Conservation (phyloP, 2,113 vertebrate genomes). For the Plectropomus leopardus region DNA sequence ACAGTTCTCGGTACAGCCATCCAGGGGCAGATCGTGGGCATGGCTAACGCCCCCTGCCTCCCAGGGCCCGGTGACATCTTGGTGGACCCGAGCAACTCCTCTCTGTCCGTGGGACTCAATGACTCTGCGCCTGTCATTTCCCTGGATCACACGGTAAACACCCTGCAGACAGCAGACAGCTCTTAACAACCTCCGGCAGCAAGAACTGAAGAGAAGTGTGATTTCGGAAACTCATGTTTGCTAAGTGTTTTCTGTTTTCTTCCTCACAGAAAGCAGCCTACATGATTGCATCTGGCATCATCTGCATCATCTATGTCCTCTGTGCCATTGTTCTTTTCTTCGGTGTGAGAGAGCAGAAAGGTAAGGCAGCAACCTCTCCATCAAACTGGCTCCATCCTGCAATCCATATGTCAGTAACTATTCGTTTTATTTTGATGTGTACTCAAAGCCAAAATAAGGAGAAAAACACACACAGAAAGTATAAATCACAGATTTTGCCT, state of each 20-base stretch:
- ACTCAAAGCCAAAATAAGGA: not conserved
- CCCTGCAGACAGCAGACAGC: no score
- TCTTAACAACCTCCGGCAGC: no score
- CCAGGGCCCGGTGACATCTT: constrained; percentile 45
- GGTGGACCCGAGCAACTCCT: constrained; percentile 35
- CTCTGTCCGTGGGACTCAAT: constrained; percentile 66
- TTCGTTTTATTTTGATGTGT: not conserved
- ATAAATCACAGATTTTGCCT: no score
- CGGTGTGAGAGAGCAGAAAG: constrained; percentile 91
- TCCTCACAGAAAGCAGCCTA: constrained; percentile 88
- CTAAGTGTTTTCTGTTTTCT: not conserved
- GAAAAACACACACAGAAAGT: no score
- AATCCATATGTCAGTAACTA: not conserved
- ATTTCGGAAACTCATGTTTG: not conserved
- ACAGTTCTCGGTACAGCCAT: constrained; percentile 93
- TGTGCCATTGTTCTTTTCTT: constrained; percentile 89
- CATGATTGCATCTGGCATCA: constrained; percentile 92
- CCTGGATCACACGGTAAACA: constrained; percentile 88
- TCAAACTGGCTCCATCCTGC: not conserved
- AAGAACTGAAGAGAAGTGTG: not conserved
- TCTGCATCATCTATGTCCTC: constrained; percentile 90
- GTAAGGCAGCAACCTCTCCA: constrained; percentile 76
- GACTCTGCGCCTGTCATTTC: constrained; percentile 73
- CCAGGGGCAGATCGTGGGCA: constrained; percentile 97
- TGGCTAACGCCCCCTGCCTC: constrained; percentile 88